A percentile compares a stretch with the other conserved stretches of the same genome.
Evolutionary conservation across 2,113 vertebrate species (phyloP).

Genomic region (Phalacrocorax aristotelis): DNA sequence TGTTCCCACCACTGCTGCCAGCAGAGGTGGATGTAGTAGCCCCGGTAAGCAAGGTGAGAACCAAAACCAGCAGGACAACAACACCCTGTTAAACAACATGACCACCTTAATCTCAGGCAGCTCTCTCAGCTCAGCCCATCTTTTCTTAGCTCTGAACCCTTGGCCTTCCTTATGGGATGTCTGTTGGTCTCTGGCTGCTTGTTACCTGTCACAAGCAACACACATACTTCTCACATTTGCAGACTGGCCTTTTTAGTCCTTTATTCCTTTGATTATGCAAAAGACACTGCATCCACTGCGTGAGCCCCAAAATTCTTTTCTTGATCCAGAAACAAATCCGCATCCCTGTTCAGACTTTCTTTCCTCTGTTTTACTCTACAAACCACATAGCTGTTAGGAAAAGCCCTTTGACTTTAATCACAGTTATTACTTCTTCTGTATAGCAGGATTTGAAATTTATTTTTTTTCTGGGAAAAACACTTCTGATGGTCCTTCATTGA

Average conservation of each 20-base stretch:
- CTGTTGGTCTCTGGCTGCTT: not conserved
- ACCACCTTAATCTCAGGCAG: not conserved
- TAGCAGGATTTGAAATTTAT: not conserved
- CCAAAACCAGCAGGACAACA: not conserved
- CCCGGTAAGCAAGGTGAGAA: not conserved
- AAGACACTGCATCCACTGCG: not conserved
- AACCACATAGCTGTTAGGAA: not conserved
- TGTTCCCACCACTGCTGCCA: not conserved
- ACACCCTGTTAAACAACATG: rapidly evolving
- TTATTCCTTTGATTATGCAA: not conserved
- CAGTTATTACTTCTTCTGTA: not conserved
- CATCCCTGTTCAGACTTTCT: not conserved
- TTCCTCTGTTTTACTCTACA: not conserved
- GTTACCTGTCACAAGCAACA: not conserved
- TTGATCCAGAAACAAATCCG: not conserved
- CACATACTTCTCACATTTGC: not conserved
- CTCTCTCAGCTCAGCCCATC: not conserved
- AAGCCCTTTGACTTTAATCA: not conserved
- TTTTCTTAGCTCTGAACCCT: not conserved
- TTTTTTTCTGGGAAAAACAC: not conserved
- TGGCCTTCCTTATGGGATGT: not conserved
- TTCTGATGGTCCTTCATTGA: not conserved
- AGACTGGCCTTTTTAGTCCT: not conserved
- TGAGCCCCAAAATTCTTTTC: not conserved
- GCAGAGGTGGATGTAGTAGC: not conserved